Evolutionary conservation across 2,888 invertebrate species (phyloP), one percentile per base, ranked within the genome.

Genomic region (Atethmia centrago): DNA sequence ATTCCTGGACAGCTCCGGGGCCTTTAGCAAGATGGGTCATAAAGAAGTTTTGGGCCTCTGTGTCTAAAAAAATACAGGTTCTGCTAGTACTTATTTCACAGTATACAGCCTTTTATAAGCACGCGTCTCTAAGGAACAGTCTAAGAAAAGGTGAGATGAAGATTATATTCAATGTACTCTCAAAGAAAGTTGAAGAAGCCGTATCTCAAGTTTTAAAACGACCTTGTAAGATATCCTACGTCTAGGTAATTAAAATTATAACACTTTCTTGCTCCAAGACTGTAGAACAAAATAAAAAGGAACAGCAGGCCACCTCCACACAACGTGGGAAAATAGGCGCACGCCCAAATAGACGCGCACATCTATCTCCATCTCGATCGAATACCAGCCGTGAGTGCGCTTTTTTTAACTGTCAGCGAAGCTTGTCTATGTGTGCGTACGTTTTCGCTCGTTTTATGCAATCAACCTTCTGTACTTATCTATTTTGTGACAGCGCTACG

Each of bases 231-330:
- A 59, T 74, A 70, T 81, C 64, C 28, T 77, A 68, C 64, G 31
- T 68, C 68, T 71, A 68, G 67, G 61, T 74, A 74, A 81, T 81
- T 84, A 80, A 77, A 83, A 80, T 83, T 83, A 83, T 74, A 78
- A 77, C 78, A 79, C 73, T 75, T 79, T 81, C 84, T 71, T 73
- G 61, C 51, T 61, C 8, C 36, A 42, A 79, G 36, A 82, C 49
- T 55, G 28, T 9, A 16, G 0, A 12, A n/a, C 2, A 36, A 28
- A 14, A 12, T 3, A 36, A n/a, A 7, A n/a, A 1, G 4, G 0
- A 10, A 19, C 76, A 74, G 51, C 51, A 74, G 58, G 14, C 4
- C 1, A 10, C 4, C 3, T 75, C 1, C 14, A 8, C 5, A 21
- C 31, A 42, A 9, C 9, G 9, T 42, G 21, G 2, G 2, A 56